A percentile compares a stretch with the other conserved stretches of the same genome.
These are phyloP conservation scores for Stenolophus ochropezus DNA, from an alignment of 2,888 invertebrate species.

Conservation along the genomic window DNA sequence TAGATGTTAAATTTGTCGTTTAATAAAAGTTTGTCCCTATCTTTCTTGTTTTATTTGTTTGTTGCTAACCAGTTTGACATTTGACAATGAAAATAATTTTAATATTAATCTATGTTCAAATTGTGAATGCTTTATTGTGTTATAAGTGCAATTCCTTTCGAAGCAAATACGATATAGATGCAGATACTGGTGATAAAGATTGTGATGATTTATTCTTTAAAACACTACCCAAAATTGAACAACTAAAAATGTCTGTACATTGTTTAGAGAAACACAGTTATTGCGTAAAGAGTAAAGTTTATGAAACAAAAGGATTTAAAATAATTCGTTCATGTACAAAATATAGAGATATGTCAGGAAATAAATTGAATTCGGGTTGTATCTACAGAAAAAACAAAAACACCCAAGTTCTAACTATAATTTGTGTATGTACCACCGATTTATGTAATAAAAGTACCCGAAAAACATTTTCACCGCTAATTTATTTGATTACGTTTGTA, in stretches of 20 bases:
- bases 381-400: neutral
- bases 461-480: constrained; percentile 8
- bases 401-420: constrained; percentile 36
- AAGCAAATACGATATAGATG: neutral
- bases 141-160: constrained; percentile 63
- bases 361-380: constrained; percentile 63
- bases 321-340: constrained; percentile 62
- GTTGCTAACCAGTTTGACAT: neutral
- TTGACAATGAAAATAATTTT: constrained; percentile 43
- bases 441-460: constrained; percentile 61
- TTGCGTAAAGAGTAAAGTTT: constrained; percentile 63
- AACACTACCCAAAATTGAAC: constrained; percentile 61
- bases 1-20: neutral
- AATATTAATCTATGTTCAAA: neutral
- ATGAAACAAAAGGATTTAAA: neutral
- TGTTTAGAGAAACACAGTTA: constrained; percentile 63
- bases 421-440: constrained; percentile 62
- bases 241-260: constrained; percentile 62
- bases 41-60: constrained; percentile 50
- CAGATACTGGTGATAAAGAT: constrained; percentile 56
- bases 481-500: constrained; percentile 19
- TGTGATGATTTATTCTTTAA: constrained; percentile 64
- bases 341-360: constrained; percentile 48
- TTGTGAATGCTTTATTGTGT: constrained; percentile 59
- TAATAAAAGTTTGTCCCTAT: neutral